A percentile compares a stretch with the other conserved stretches of the same genome.
Conservation (phyloP, 2,888 invertebrate species). For the Ischnus inquisitorius region DNA sequence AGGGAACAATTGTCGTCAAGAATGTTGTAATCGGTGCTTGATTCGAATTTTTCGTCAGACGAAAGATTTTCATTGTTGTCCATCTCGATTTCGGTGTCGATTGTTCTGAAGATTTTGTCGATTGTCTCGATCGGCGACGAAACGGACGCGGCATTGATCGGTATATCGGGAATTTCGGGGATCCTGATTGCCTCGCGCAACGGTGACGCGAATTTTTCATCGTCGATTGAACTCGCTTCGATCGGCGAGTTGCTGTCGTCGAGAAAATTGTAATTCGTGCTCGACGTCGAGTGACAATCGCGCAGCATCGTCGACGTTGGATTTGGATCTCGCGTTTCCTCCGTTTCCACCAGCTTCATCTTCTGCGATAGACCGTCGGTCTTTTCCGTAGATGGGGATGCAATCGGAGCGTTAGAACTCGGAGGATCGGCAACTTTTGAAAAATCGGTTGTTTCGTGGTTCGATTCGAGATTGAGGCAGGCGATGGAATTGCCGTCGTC, state of each 20-base stretch:
- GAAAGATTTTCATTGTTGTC: background rate
- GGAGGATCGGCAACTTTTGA: background rate
- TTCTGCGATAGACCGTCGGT: background rate
- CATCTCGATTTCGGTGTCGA: background rate
- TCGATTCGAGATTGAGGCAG: too few species aligned
- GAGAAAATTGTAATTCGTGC: constrained; percentile 81
- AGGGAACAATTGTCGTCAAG: constrained; percentile 75
- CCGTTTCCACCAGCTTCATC: background rate
- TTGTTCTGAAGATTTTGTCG: background rate
- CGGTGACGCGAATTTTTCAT: constrained; percentile 20
- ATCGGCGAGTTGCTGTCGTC: constrained; percentile 75
- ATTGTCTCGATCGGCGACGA: background rate
- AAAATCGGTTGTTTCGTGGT: too few species aligned
- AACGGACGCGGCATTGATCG: background rate
- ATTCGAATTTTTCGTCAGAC: constrained; percentile 38
- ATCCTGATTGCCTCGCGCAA: background rate
- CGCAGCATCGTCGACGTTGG: background rate
- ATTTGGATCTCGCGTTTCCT: background rate
- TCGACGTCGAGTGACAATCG: constrained; percentile 75
- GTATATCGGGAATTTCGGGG: background rate
- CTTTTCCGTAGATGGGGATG: background rate
- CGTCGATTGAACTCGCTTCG: constrained; percentile 59
- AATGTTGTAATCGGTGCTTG: constrained; percentile 56
- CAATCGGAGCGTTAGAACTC: background rate
- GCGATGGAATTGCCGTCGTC: too few species aligned